Evolutionary conservation across 1,140 invertebrate species (phyloP), one percentile per base, ranked within the genome.

Genomic region (Metaphire vulgaris): DNA sequence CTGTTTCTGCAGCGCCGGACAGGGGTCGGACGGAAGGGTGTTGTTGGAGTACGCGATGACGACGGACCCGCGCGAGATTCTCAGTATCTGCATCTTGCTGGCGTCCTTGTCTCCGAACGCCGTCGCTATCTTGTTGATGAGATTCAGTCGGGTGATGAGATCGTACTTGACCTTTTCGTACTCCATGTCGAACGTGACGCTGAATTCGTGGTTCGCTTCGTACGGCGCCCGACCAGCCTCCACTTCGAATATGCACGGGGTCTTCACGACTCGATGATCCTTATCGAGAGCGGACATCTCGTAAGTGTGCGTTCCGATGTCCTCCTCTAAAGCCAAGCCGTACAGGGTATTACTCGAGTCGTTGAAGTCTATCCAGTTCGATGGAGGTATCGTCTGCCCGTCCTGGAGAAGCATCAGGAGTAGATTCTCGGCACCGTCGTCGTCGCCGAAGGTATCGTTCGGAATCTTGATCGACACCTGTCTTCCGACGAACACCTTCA

Each of bases 161-260:
- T 90, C 91, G 71, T 89, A 87, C 1, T 89, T 89, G 75, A 97
- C 93, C 1, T 88, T 85, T 1, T 92, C 89, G 82, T 91, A 92
- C 0, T 90, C 89, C 29, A 89, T 89, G 72, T 92, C 90, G 78
- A 97, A 83, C 0, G 90, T 92, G 87, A 96, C 92, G 70, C 88
- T 90, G 81, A 97, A 92, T 82, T 95, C 91, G 75, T 85, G 84
- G 70, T 80, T 83, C 65, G 81, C 74, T 1, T 77, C 64, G 0
- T 81, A n/a, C 32, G 72, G 56, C 12, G 41, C 29, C 1, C 78
- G 56, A 2, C 89, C 84, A 41, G 87, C 86, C 56, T 88, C 84
- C 0, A 95, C 92, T 73, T 90, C 89, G 0, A 95, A 92, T 64
- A 92, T 90, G 1, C 95, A 85, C 69, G 91, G 91, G 86, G 95